Evolutionary conservation across 1,140 invertebrate genomes (phyloP), one percentile per base, ranked within the genome.

Genomic region (Periplaneta americana): DNA sequence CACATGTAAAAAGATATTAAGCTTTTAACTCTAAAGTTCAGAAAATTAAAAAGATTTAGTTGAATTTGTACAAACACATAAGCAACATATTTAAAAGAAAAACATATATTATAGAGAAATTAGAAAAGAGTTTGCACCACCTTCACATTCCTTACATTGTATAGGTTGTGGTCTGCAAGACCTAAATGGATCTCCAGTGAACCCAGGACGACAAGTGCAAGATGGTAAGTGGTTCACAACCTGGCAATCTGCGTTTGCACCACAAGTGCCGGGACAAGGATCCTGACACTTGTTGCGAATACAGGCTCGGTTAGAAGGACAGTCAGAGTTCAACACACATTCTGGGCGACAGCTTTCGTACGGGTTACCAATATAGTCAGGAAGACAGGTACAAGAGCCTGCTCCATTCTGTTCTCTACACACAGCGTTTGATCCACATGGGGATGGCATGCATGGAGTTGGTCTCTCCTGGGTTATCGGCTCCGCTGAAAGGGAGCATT

Each of bases 141-240:
- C 10, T n/a, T 79, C 37, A 32, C n/a, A 32, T 31, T 74, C 84
- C 83, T 83, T 83, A 83, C 83, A 80, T 75, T 48, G 39, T 34
- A 83, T 82, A 78, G 86, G 85, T 79, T 84, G 81, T 33, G 86
- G 34, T 82, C 86, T 86, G 85, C 91, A 93, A 85, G 87, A 89
- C 82, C 84, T 86, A 85, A 90, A 89, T 32, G 91, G 90, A 87
- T 92, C 91, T 74, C 91, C 91, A 79, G 88, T 89, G 84, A 87
- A 92, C 36, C 91, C 91, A 83, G 86, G 81, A 28, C 86, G 83
- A 84, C 92, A 93, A 74, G 87, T 89, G 86, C 92, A 93, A n/a
- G 87, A 85, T 22, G 91, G 89, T 36, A 89, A 85, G 83, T 92
- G 90, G 83, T 91, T 91, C 13, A 89, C 85, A 17, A 92, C 89